These are phyloP conservation scores for Phylloscopus trochiloides DNA, from an alignment of 2,113 vertebrate genomes.

Conservation along the genomic window DNA sequence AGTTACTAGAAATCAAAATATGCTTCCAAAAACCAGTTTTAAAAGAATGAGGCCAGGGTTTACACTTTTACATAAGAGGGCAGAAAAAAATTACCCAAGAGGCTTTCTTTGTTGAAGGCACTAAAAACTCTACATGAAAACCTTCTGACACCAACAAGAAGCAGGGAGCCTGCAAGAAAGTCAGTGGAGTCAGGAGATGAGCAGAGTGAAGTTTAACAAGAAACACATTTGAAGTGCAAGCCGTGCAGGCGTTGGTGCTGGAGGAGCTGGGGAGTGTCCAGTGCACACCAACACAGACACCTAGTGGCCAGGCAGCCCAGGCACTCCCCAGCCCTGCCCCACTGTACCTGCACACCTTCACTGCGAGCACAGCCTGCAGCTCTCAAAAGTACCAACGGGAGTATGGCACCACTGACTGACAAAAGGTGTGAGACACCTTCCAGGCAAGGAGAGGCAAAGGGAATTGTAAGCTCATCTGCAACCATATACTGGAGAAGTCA, in stretches of 20 bases:
- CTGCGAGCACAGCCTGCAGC: accelerated
- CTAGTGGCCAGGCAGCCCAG: neutral
- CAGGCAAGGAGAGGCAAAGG: neutral
- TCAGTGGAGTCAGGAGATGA: neutral
- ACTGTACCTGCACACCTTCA: accelerated
- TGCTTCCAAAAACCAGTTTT: neutral
- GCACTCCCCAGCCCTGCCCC: accelerated
- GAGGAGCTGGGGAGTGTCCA: accelerated
- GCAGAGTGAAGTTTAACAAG: accelerated
- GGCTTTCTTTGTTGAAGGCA: neutral
- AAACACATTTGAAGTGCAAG: neutral
- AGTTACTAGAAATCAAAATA: neutral
- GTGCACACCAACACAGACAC: neutral
- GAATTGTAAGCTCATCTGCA: neutral
- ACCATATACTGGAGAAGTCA: neutral
- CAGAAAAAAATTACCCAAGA: neutral
- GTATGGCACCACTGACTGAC: neutral
- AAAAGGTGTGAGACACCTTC: neutral
- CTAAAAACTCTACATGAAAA: neutral
- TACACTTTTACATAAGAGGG: neutral
- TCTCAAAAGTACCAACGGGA: accelerated
- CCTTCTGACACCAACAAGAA: neutral
- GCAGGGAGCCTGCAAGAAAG: neutral
- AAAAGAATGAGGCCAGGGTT: neutral
- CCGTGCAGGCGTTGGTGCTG: accelerated